A percentile compares a stretch with the other conserved stretches of the same genome.
Evolutionary conservation across 2,113 vertebrate species (phyloP).

Genomic region (Gallinago paraguaiae): DNA sequence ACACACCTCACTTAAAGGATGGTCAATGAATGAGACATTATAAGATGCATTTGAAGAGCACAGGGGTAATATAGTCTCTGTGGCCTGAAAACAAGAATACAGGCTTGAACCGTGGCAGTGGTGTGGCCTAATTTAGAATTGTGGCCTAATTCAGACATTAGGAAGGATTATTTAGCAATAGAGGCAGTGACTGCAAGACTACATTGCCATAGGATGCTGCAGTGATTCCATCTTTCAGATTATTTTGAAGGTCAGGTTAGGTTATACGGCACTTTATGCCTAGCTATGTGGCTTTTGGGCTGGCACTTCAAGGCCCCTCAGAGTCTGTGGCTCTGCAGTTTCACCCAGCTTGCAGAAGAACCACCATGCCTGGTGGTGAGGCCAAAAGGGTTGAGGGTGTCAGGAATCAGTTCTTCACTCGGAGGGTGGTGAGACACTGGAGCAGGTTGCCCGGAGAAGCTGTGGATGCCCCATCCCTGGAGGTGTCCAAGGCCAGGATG

Average conservation of each 20-base stretch:
- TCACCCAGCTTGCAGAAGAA: background rate
- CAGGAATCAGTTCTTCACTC: background rate
- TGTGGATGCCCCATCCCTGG: background rate
- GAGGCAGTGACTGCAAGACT: background rate
- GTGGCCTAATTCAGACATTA: background rate
- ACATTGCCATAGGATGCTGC: background rate
- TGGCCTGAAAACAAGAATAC: background rate
- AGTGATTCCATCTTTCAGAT: background rate
- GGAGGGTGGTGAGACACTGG: background rate
- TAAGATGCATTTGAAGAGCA: background rate
- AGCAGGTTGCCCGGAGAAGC: background rate
- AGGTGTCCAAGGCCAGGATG: background rate
- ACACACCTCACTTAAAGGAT: background rate
- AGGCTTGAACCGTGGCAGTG: background rate
- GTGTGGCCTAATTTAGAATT: background rate
- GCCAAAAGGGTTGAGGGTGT: background rate
- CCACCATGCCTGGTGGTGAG: accelerated
- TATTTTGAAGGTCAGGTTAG: background rate
- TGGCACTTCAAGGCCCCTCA: background rate
- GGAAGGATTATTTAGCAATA: background rate
- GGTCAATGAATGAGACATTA: background rate
- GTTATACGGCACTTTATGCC: accelerated
- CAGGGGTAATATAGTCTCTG: background rate
- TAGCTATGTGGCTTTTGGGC: background rate
- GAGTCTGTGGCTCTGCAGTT: background rate